Evolutionary conservation across 2,888 invertebrate species (phyloP).

Genomic region (Criorhina ranunculi): DNA sequence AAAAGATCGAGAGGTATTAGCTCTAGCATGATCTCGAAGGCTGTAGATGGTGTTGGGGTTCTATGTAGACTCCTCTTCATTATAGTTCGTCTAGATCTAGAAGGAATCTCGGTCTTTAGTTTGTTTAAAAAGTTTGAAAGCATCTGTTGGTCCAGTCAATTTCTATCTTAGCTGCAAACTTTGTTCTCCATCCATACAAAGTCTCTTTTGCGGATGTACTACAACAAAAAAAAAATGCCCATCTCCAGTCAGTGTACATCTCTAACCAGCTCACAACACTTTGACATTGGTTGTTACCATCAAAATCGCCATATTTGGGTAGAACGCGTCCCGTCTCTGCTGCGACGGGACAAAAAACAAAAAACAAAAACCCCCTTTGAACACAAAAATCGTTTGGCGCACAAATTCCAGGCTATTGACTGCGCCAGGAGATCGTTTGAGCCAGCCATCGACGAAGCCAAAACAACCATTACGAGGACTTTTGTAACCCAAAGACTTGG

Average conservation of each 20-base stretch:
- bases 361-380: not conserved
- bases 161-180: too few relatives aligned
- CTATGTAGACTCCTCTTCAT: too few relatives aligned
- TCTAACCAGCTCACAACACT: slow-evolving; percentile 34
- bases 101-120: too few relatives aligned
- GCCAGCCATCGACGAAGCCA: slow-evolving; percentile 11
- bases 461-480: too few relatives aligned
- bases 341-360: slow-evolving; percentile 18
- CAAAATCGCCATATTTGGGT: slow-evolving; percentile 69
- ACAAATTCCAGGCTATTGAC: slow-evolving; percentile 52
- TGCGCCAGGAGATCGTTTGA: slow-evolving; percentile 38
- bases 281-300: slow-evolving; percentile 63
- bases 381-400: slow-evolving; percentile 46
- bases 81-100: too few relatives aligned
- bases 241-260: slow-evolving; percentile 1
- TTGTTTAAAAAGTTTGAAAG: too few relatives aligned
- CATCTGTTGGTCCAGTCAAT: too few relatives aligned
- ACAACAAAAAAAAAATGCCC: not conserved
- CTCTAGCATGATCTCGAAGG: too few relatives aligned
- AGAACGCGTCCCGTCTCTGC: slow-evolving; percentile 6
- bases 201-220: not conserved
- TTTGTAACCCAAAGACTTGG: slow-evolving; percentile 51
- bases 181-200: too few relatives aligned
- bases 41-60: too few relatives aligned
- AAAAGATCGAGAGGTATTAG: too few relatives aligned